These are phyloP conservation scores for Equus quagga DNA, from an alignment of 2,113 vertebrate species.

Conservation along the genomic window DNA sequence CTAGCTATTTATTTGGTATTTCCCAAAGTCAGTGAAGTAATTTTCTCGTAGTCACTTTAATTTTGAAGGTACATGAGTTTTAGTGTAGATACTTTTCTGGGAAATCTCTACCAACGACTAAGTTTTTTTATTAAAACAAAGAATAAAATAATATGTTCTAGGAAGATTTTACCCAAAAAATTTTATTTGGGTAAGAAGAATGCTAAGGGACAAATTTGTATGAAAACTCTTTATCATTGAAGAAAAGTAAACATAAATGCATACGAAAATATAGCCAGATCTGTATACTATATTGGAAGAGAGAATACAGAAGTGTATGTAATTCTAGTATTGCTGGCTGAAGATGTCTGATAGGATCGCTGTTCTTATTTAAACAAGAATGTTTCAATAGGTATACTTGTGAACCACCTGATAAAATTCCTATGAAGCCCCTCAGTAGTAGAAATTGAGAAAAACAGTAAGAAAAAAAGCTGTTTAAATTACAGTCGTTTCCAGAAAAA, in stretches of 20 bases:
- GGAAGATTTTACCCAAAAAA: not conserved
- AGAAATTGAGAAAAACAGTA: conserved; percentile 9
- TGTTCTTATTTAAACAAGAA: not conserved
- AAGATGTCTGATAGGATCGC: not conserved
- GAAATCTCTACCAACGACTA: not conserved
- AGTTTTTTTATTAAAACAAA: conserved; percentile 8
- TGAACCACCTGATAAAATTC: not conserved
- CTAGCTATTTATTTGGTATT: conserved; percentile 42
- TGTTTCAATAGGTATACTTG: not conserved
- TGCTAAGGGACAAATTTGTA: not conserved
- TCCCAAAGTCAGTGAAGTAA: not conserved
- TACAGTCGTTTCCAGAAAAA: not conserved
- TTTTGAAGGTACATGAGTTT: conserved; percentile 48
- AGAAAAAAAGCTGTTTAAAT: not conserved
- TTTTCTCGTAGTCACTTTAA: conserved; percentile 51
- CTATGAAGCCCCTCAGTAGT: not conserved
- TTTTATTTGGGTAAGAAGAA: not conserved
- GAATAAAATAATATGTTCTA: not conserved
- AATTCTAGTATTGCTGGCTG: not conserved
- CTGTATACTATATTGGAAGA: not conserved
- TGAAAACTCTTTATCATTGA: not conserved
- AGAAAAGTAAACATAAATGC: not conserved
- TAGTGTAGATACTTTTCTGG: not conserved
- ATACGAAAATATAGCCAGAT: not conserved
- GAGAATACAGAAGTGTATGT: not conserved